Evolutionary conservation across 1,140 invertebrate species (phyloP).

Genomic region (Eupeodes corollae): DNA sequence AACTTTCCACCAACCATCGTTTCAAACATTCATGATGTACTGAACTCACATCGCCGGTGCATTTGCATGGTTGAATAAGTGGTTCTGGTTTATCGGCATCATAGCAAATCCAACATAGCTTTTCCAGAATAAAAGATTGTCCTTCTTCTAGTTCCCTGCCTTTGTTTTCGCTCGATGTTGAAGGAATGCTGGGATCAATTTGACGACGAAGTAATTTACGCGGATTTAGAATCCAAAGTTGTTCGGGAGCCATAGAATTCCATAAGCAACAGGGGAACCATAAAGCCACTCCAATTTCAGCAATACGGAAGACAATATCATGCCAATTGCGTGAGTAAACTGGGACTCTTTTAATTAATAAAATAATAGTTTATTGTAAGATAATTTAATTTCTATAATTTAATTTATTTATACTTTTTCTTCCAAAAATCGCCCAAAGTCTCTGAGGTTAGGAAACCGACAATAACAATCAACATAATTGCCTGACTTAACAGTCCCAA

Average conservation of each 20-base stretch:
- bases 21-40: conserved; percentile 89
- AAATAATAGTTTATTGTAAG: conserved; percentile 1
- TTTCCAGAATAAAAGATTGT: conserved; percentile 39
- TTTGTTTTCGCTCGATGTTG: conserved; percentile 28
- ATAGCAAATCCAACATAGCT: conserved; percentile 91
- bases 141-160: conserved; percentile 35
- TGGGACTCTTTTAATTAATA: conserved; percentile 53
- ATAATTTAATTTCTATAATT: background rate
- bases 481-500: conserved; percentile 80
- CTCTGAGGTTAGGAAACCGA: conserved; percentile 79
- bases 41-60: conserved; percentile 77
- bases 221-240: conserved; percentile 88
- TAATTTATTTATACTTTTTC: conserved; percentile 60
- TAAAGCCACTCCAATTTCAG: conserved; percentile 84
- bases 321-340: conserved; percentile 82
- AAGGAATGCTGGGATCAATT: conserved; percentile 37
- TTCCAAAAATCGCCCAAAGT: conserved; percentile 87
- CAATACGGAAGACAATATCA: conserved; percentile 78
- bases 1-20: conserved; percentile 67
- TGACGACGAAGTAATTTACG: conserved; percentile 62
- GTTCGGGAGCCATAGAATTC: conserved; percentile 91
- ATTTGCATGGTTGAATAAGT: conserved; percentile 80
- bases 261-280: conserved; percentile 93
- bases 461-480: conserved; percentile 70
- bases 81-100: conserved; percentile 68